phyloP scores from a whole-genome alignment of 2,888 invertebrate genomes.

The Teleogryllus oceanicus region DNA sequence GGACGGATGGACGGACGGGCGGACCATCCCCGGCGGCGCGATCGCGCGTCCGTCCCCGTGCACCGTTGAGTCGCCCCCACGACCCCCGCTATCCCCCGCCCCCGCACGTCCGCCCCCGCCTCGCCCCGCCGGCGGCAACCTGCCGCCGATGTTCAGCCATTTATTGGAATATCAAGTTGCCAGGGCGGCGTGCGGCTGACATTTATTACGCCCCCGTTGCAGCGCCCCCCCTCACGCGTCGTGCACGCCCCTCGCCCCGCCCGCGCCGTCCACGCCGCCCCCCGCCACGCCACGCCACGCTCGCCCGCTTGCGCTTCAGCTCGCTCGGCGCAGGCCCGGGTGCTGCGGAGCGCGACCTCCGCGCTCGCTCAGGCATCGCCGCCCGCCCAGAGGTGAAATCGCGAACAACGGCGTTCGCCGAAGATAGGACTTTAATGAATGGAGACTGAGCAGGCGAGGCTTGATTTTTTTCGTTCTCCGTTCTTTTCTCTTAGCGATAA shows the following conservation, averaged over 20 bases:
- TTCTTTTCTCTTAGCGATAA: too few species aligned
- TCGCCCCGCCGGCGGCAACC: background rate
- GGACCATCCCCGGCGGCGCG: background rate
- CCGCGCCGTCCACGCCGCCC: background rate
- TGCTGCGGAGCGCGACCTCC: too few species aligned
- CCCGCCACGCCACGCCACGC: too few species aligned
- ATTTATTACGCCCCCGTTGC: background rate
- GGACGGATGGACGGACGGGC: background rate
- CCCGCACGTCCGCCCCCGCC: background rate
- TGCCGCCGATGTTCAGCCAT: conserved; percentile 18
- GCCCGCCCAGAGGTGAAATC: too few species aligned
- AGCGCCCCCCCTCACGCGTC: background rate
- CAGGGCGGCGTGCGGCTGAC: conserved; percentile 18
- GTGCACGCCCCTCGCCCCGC: background rate
- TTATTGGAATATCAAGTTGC: conserved; percentile 10
- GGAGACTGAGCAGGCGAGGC: too few species aligned
- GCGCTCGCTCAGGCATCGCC: too few species aligned
- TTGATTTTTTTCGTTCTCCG: too few species aligned
- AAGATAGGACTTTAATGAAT: too few species aligned
- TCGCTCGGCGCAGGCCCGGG: too few species aligned
- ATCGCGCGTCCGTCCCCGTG: background rate
- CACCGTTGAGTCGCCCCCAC: background rate
- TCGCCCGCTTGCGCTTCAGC: too few species aligned
- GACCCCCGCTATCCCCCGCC: background rate
- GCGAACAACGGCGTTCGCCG: too few species aligned